These are phyloP conservation scores for Datnioides undecimradiatus DNA, from an alignment of 2,113 vertebrate species.

Conservation along the genomic window DNA sequence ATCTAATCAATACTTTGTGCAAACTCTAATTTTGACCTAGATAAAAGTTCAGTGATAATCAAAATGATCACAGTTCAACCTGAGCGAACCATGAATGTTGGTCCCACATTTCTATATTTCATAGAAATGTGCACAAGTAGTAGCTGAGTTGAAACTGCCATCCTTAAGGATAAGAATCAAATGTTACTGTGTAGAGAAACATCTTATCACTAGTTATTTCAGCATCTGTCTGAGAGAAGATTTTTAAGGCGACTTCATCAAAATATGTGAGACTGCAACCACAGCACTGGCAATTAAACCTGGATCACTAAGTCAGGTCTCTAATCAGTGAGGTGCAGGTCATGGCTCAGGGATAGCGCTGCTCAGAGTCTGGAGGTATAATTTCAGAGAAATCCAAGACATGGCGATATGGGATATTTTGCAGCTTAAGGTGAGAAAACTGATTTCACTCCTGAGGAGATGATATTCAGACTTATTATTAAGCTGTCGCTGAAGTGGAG, in stretches of 20 bases:
- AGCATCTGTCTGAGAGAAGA: background rate
- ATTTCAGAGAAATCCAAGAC: background rate
- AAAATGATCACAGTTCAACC: background rate
- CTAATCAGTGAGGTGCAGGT: constrained; percentile 5
- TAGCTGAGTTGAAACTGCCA: background rate
- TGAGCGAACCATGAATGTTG: background rate
- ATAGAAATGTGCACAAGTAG: no score
- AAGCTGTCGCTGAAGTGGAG: constrained; percentile 1
- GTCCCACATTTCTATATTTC: background rate
- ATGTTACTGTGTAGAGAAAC: background rate
- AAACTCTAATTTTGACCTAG: background rate
- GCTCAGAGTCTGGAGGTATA: background rate
- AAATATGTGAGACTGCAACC: background rate
- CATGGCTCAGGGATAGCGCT: background rate
- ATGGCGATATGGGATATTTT: background rate
- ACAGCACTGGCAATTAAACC: constrained; percentile 13
- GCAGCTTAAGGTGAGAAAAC: constrained; percentile 29
- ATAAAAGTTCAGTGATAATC: no score
- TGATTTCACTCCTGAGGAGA: constrained; percentile 16
- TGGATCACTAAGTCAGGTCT: background rate
- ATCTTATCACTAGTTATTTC: background rate
- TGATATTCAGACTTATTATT: constrained; percentile 32
- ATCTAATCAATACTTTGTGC: background rate
- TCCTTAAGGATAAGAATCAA: background rate
- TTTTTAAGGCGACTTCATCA: background rate